phyloP scores from a whole-genome alignment of 2,797 vertebrate species.

The Acanthopagrus latus region DNA sequence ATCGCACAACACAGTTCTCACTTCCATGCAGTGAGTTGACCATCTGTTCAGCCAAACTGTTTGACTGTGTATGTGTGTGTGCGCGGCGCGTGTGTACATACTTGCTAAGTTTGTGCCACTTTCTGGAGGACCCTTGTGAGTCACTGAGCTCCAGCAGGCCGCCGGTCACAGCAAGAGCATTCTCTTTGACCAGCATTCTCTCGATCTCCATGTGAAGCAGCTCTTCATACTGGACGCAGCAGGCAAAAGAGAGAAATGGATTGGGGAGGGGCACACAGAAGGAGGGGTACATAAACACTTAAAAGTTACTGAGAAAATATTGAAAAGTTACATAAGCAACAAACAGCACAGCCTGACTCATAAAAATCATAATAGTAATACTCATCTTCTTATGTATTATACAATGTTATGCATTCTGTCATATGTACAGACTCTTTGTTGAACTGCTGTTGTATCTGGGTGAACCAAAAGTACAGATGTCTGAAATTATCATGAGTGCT shows the following conservation, averaged over 20 bases:
- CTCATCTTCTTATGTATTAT: not conserved
- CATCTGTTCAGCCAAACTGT: conserved; percentile 49
- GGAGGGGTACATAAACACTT: not conserved
- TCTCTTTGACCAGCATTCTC: conserved; percentile 83
- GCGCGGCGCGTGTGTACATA: conserved; percentile 57
- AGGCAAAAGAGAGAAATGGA: not conserved
- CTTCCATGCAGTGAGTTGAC: conserved; percentile 25
- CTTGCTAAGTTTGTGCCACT: conserved; percentile 82
- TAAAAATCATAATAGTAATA: not conserved
- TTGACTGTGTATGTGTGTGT: too few relatives aligned
- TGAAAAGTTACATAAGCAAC: conserved; percentile 2
- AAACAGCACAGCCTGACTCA: not conserved
- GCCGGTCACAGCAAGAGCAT: conserved; percentile 75
- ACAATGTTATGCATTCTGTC: too few relatives aligned
- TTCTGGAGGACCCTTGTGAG: conserved; percentile 50
- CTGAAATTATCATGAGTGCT: not conserved
- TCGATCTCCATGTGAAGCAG: conserved; percentile 90
- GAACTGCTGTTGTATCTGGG: not conserved
- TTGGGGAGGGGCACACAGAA: not conserved
- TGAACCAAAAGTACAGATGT: not conserved
- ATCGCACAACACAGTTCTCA: conserved; percentile 25
- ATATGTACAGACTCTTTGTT: not conserved
- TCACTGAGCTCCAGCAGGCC: conserved; percentile 10
- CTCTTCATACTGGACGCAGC: conserved; percentile 79
- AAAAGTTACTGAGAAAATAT: conserved; percentile 9